Evolutionary conservation across 2,797 vertebrate species (phyloP).

Genomic region (Sebastes alutus): DNA sequence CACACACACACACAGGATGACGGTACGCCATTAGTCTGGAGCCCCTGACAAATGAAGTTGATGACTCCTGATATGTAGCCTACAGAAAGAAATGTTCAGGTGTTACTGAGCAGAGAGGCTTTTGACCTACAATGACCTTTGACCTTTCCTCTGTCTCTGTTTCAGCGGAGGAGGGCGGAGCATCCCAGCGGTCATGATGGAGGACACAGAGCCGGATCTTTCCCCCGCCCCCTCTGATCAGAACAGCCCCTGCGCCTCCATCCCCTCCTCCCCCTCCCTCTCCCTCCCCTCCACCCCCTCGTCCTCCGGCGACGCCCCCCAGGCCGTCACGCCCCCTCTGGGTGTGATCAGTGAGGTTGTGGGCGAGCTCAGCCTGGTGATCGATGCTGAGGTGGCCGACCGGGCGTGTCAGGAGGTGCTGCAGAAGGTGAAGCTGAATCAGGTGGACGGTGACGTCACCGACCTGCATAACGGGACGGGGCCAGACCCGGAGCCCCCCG

Average conservation of each 20-base stretch:
- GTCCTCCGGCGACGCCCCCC: slow-evolving; percentile 67
- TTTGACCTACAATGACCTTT: slow-evolving; percentile 7
- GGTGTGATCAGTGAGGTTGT: slow-evolving; percentile 89
- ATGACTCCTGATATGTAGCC: no score
- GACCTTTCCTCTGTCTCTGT: slow-evolving; percentile 6
- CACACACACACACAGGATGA: no score
- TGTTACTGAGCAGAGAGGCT: not conserved
- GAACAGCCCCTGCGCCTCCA: slow-evolving; percentile 79
- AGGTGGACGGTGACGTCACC: slow-evolving; percentile 41
- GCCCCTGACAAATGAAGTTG: no score
- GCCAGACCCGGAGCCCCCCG: not conserved
- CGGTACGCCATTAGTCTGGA: no score
- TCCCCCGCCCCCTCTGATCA: slow-evolving; percentile 59
- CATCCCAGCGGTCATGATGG: slow-evolving; percentile 70
- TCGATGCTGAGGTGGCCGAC: slow-evolving; percentile 91
- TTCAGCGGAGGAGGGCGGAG: slow-evolving; percentile 57
- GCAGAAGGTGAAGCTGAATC: slow-evolving; percentile 89
- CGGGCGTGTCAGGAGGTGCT: slow-evolving; percentile 93
- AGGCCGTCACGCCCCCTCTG: slow-evolving; percentile 75
- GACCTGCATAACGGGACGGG: not conserved
- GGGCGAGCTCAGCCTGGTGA: slow-evolving; percentile 86
- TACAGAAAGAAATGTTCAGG: not conserved
- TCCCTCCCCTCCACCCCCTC: slow-evolving; percentile 82
- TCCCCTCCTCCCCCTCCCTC: slow-evolving; percentile 77
- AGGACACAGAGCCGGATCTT: slow-evolving; percentile 67